phyloP scores from a whole-genome alignment of 2,888 invertebrate genomes.

The Lepidonotus clava region DNA sequence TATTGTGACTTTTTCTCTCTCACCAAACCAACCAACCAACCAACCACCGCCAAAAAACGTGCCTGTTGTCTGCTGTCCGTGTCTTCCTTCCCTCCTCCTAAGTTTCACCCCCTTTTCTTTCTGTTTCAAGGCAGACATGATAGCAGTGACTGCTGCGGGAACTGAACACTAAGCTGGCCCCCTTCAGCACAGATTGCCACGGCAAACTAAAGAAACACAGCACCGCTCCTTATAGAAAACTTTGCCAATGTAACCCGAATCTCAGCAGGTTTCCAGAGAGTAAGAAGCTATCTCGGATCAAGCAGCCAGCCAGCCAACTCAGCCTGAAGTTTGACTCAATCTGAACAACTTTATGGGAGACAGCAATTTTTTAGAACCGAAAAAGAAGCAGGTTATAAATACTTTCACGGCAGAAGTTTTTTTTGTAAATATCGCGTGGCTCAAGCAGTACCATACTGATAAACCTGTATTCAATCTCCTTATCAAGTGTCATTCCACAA shows the following conservation, averaged over 20 bases:
- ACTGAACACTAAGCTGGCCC: slow-evolving; percentile 2
- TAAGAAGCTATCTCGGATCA: neutral
- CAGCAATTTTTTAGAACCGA: neutral
- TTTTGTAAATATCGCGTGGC: neutral
- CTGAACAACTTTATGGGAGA: neutral
- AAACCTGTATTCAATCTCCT: too few relatives aligned
- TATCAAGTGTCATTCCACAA: too few relatives aligned
- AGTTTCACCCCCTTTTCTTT: slow-evolving; percentile 48
- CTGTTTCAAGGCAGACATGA: slow-evolving; percentile 50
- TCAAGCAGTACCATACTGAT: slow-evolving; percentile 2
- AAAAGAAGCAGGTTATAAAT: neutral
- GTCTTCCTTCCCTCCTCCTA: slow-evolving; percentile 11
- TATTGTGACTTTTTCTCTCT: neutral
- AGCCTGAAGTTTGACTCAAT: slow-evolving; percentile 9
- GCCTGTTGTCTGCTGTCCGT: neutral
- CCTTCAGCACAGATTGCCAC: slow-evolving; percentile 34
- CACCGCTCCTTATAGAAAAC: slow-evolving; percentile 7
- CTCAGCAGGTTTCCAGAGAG: neutral
- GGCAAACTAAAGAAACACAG: slow-evolving; percentile 36
- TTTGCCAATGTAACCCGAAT: neutral
- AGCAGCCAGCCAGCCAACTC: slow-evolving; percentile 21
- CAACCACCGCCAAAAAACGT: neutral
- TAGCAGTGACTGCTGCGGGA: slow-evolving; percentile 44
- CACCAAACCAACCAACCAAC: slow-evolving; percentile 2
- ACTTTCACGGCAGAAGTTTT: neutral